Evolutionary conservation across 2,797 vertebrate species (phyloP), one percentile per base, ranked within the genome.

Genomic region (Sebastes variabilis): DNA sequence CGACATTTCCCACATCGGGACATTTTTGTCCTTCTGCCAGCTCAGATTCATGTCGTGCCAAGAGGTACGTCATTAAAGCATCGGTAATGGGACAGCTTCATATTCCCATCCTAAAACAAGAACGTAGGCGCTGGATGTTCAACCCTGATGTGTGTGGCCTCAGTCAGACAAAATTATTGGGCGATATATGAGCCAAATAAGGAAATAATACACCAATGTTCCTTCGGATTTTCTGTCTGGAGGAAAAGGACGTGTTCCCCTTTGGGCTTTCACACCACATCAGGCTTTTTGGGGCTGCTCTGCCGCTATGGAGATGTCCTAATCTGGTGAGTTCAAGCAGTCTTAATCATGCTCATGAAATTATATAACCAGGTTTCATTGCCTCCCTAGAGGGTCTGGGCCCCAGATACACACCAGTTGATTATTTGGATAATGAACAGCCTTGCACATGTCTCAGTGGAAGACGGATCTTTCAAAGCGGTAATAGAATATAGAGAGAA

Each of bases 391-490:
- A 65, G 66, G 20, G 11, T 68, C 70, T 8, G 32, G n/a, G 49
- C 69, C 49, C 46, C n/a, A 66, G 42, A 72, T 66, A 73, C 20
- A 66, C 25, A 64, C 42, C 10, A 55, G 66, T 42, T 79, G 72
- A 82, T 89, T 82, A 66, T 79, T 78, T 79, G 34, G 71, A 86
- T 79, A 76, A 82, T 84, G 79, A 88, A 72, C 34, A 79, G 75
- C 68, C 30, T 72, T 66, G 36, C 22, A 66, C 18, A 32, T 29
- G 69, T 81, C 77, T 88, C 72, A 13, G 27, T 54, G 36, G 69
- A 60, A 55, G 20, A 58, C 24, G 13, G 20, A 77, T 72, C 68
- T 85, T 66, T 78, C 18, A 78, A 78, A 69, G 77, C 55, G 38
- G 42, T 81, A 75, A 85, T 58, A 75, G 68, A 80, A 84, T 68